Evolutionary conservation across 2,888 invertebrate genomes (phyloP).

Genomic region (Dolichomitus sp.): DNA sequence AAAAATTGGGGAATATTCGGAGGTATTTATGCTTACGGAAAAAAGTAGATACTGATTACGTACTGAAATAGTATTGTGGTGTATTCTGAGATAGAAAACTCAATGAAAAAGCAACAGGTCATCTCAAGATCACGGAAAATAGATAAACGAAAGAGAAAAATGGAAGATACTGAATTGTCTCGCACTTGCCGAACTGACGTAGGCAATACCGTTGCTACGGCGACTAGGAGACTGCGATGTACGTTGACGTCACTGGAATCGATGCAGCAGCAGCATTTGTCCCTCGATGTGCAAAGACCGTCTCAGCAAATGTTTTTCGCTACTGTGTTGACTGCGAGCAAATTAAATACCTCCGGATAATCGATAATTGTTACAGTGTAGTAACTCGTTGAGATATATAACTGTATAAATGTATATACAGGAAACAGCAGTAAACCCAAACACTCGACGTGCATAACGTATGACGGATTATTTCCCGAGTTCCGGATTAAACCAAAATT

Average conservation of each 20-base stretch:
- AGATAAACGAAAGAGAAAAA: background rate
- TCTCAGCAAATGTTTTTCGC: background rate
- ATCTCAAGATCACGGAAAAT: background rate
- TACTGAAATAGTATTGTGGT: too few species aligned
- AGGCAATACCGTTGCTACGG: background rate
- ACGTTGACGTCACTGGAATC: constrained; percentile 44
- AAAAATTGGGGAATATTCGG: background rate
- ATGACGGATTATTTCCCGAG: too few species aligned
- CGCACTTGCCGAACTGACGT: background rate
- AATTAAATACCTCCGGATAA: background rate
- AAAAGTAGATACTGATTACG: too few species aligned
- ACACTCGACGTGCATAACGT: too few species aligned
- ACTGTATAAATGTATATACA: too few species aligned
- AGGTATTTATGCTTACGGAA: too few species aligned
- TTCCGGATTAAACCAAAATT: too few species aligned
- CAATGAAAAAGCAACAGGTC: constrained; percentile 7
- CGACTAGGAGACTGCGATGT: constrained; percentile 24
- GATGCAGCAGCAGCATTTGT: constrained; percentile 20
- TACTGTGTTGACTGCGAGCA: background rate
- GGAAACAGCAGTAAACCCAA: too few species aligned
- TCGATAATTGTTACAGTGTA: background rate
- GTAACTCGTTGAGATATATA: background rate
- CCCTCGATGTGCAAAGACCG: background rate
- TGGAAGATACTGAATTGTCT: background rate
- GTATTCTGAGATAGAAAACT: too few species aligned